Conservation (phyloP, 2,113 vertebrate genomes). For the Antechinus flavipes region DNA sequence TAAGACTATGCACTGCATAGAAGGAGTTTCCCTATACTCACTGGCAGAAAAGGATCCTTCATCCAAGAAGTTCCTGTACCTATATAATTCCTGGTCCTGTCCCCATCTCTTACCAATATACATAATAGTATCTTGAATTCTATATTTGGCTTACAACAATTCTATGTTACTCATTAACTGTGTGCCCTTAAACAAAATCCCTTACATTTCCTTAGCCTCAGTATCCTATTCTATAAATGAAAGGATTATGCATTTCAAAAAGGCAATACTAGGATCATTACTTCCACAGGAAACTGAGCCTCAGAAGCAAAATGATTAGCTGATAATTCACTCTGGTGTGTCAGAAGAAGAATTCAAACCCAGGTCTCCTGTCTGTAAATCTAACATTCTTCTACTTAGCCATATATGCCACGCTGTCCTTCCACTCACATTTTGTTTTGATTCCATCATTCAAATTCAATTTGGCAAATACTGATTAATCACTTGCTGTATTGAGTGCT, state of each 20-base stretch:
- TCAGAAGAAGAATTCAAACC: neutral
- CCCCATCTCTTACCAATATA: neutral
- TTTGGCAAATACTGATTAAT: neutral
- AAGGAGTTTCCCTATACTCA: neutral
- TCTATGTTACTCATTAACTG: neutral
- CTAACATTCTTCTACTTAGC: neutral
- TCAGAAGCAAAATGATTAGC: neutral
- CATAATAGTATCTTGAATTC: neutral
- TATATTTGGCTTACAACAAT: neutral
- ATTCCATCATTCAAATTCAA: neutral
- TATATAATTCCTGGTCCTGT: neutral
- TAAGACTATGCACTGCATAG: neutral
- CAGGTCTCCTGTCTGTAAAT: neutral
- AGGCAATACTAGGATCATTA: neutral
- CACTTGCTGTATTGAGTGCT: neutral
- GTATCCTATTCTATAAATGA: neutral
- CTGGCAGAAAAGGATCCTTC: neutral
- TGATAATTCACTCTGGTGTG: neutral
- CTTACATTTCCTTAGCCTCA: neutral
- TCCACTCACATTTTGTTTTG: neutral
- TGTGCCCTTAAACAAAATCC: neutral
- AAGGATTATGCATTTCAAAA: neutral
- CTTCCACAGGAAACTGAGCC: neutral
- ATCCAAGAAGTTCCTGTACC: neutral
- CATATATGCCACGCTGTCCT: neutral